Evolutionary conservation across 2,113 vertebrate species (phyloP), one percentile per base, ranked within the genome.

Genomic region (Barbus barbus): DNA sequence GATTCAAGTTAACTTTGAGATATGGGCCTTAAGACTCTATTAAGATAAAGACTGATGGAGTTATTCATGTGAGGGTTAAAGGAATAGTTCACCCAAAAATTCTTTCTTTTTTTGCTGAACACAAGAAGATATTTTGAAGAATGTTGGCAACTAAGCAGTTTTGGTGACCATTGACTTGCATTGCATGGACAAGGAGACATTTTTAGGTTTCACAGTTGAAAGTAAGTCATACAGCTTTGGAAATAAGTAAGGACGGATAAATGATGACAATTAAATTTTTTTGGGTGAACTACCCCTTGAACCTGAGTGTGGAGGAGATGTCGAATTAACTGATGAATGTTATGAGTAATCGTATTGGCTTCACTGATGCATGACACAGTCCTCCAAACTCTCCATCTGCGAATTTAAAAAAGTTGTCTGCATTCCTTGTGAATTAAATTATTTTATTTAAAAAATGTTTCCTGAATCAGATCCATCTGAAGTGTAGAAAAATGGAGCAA

Each of bases 1-100:
- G 79, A 51, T 78, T 81, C 76, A 78, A 38, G 48, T 84, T 71
- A 82, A 69, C 80, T 38, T 82, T 33, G 31, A 78, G 24, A 84
- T 53, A 71, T 58, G 65, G 11, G 4, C 36, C 2, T 79, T 60
- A 28, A 74, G 36, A 56, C 51, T 14, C n/a, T 4, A n/a, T n/a
- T 82, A 82, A 73, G 33, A 82, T 36, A 38, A 53, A 81, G 63
- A 24, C 33, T 58, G 31, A 77, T 58, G 6, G 16, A 9, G 81
- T 60, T 72, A 44, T 26, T 22, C 53, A 74, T 44, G 36, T 44
- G 28, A 20, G 20, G 33, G 18, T 71, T n/a, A 38, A n/a, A 71
- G 67, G 4, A 36, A 12, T 38, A 69, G 18, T 69, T 69, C 16
- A 11, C 16, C 18, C 31, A 36, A 69, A 69, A 69, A 22, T 38